These are phyloP conservation scores for Platycheirus rosarum DNA, from an alignment of 2,888 invertebrate species.

Conservation along the genomic window DNA sequence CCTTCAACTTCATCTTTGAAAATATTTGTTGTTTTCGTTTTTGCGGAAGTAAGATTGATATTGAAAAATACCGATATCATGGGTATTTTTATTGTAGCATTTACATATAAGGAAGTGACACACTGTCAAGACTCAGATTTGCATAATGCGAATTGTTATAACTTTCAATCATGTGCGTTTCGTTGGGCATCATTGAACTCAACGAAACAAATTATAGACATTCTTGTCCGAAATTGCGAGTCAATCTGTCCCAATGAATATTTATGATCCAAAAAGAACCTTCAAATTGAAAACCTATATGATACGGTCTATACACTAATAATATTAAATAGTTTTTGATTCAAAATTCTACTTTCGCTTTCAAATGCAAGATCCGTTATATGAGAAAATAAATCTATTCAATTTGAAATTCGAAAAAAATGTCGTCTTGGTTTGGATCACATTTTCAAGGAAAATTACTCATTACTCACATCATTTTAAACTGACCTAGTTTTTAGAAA, in stretches of 20 bases:
- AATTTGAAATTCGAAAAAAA: no score
- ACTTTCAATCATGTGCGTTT: conserved; percentile 5
- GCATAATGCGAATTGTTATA: conserved; percentile 24
- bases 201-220: not conserved
- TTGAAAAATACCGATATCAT: not conserved
- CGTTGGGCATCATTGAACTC: not conserved
- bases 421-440: no score
- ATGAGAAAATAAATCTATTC: not conserved
- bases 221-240: not conserved
- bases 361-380: not conserved
- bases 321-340: not conserved
- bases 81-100: conserved; percentile 4
- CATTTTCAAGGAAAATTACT: no score
- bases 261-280: conserved; percentile 31
- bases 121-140: not conserved
- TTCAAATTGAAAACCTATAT: conserved; percentile 4
- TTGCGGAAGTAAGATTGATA: not conserved
- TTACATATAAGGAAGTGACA: conserved; percentile 24
- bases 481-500: no score
- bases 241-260: conserved; percentile 10
- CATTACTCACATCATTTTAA: no score
- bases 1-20: not conserved
- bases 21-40: not conserved
- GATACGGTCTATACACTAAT: not conserved
- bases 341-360: not conserved